These are phyloP conservation scores for Pseudomyrmex flavicornis DNA, from an alignment of 1,140 invertebrate genomes.

Conservation along the genomic window DNA sequence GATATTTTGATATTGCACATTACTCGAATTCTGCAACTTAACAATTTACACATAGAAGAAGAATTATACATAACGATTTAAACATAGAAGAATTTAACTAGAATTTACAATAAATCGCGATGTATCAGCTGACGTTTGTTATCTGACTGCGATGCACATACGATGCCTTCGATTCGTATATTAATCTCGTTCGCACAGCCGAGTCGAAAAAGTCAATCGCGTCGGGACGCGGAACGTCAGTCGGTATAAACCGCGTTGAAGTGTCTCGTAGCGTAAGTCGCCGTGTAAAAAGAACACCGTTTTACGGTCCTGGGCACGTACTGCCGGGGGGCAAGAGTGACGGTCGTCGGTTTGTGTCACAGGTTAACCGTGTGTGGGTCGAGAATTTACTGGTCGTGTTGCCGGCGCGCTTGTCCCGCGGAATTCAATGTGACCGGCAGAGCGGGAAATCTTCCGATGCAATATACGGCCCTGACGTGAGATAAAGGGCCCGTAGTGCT, in stretches of 20 bases:
- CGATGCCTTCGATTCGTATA: too few species aligned
- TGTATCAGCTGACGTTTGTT: too few species aligned
- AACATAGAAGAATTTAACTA: too few species aligned
- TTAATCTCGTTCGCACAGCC: too few species aligned
- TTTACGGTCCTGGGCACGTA: slow-evolving; percentile 54
- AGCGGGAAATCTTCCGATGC: slow-evolving; percentile 62
- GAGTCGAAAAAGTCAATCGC: too few species aligned
- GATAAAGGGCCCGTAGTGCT: slow-evolving; percentile 61
- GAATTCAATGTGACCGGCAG: slow-evolving; percentile 64
- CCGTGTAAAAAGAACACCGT: slow-evolving; percentile 38
- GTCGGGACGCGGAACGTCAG: neutral
- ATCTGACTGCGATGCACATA: too few species aligned
- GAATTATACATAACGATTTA: too few species aligned
- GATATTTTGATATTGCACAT: too few species aligned
- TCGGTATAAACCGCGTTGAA: slow-evolving; percentile 5
- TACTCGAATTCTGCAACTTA: too few species aligned
- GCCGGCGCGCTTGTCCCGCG: slow-evolving; percentile 47
- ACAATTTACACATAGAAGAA: too few species aligned
- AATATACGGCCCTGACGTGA: slow-evolving; percentile 57
- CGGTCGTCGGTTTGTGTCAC: slow-evolving; percentile 31
- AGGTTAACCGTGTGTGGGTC: slow-evolving; percentile 9
- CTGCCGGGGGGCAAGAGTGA: neutral
- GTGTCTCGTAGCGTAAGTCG: slow-evolving; percentile 16
- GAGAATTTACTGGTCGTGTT: slow-evolving; percentile 57
- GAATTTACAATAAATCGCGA: too few species aligned